These are phyloP conservation scores for Rhyzopertha dominica DNA, from an alignment of 1,140 invertebrate genomes.

Conservation along the genomic window DNA sequence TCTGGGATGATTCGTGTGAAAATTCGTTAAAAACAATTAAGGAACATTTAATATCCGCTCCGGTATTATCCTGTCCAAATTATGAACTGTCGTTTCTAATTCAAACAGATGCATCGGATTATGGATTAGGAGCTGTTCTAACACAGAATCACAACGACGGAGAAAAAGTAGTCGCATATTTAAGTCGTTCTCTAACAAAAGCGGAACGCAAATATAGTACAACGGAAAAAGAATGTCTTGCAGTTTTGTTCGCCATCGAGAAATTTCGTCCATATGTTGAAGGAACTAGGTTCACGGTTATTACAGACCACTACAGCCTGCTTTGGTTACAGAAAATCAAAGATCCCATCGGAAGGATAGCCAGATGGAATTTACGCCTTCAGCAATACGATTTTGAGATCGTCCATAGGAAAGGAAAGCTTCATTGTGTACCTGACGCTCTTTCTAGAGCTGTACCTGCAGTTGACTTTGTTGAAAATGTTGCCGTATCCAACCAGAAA, in stretches of 20 bases:
- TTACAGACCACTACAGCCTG: constrained; percentile 47
- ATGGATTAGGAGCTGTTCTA: background rate
- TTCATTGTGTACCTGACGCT: too few relatives aligned
- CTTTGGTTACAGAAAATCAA: constrained; percentile 44
- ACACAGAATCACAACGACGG: background rate
- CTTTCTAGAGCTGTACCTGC: too few relatives aligned
- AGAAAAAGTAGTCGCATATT: constrained; percentile 17
- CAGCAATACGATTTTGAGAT: constrained; percentile 23
- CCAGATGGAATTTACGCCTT: constrained; percentile 43
- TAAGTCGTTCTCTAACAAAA: constrained; percentile 28
- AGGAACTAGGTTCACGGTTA: constrained; percentile 42
- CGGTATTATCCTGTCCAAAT: too few relatives aligned
- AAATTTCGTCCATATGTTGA: constrained; percentile 41
- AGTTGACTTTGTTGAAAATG: too few relatives aligned
- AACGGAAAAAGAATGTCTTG: constrained; percentile 44
- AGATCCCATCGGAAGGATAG: constrained; percentile 41
- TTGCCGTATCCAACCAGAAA: too few relatives aligned
- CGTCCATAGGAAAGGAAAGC: constrained; percentile 41
- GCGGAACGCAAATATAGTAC: constrained; percentile 40
- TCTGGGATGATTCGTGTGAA: too few relatives aligned
- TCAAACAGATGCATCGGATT: background rate
- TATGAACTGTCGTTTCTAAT: background rate
- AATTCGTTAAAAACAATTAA: too few relatives aligned
- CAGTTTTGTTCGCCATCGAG: constrained; percentile 42
- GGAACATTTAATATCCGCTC: too few relatives aligned